A percentile compares a stretch with the other conserved stretches of the same genome.
Conservation (phyloP, 1,140 invertebrate species). For the Drosophila suzukii region DNA sequence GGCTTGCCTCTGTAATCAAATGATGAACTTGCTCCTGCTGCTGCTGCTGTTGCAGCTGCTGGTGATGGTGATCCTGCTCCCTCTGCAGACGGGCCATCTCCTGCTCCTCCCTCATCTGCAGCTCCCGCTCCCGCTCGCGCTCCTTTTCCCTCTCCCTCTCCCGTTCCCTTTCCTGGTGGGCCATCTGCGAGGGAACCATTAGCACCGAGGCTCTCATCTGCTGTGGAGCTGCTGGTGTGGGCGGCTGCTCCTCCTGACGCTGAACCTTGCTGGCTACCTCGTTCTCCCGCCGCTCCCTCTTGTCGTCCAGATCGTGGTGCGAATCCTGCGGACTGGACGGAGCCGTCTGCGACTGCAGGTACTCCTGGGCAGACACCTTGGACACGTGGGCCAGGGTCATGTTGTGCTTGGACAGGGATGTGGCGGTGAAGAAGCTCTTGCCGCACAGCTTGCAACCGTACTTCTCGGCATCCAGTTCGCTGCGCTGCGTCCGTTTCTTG, state of each 20-base stretch:
- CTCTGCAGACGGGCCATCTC: neutral
- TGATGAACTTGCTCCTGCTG: slow-evolving; percentile 27
- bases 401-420: slow-evolving; percentile 85
- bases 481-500: slow-evolving; percentile 57
- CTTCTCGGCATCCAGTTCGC: slow-evolving; percentile 54
- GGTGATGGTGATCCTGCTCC: neutral
- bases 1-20: slow-evolving; percentile 68
- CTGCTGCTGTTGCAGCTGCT: slow-evolving; percentile 2
- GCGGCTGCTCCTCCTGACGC: neutral
- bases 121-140: neutral
- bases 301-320: neutral
- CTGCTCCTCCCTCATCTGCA: neutral
- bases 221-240: slow-evolving; percentile 6
- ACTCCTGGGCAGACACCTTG: slow-evolving; percentile 85
- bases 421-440: slow-evolving; percentile 84
- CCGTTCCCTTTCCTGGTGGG: slow-evolving; percentile 6
- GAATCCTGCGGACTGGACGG: slow-evolving; percentile 42
- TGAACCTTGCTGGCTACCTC: neutral
- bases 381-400: slow-evolving; percentile 86
- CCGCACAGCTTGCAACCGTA: slow-evolving; percentile 85
- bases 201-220: slow-evolving; percentile 61
- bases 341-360: slow-evolving; percentile 75
- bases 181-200: slow-evolving; percentile 46
- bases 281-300: too few species aligned
- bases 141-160: neutral